A percentile compares a stretch with the other conserved stretches of the same genome.
These are phyloP conservation scores for Cantharis flavilabris DNA, from an alignment of 2,888 invertebrate species.

Conservation along the genomic window DNA sequence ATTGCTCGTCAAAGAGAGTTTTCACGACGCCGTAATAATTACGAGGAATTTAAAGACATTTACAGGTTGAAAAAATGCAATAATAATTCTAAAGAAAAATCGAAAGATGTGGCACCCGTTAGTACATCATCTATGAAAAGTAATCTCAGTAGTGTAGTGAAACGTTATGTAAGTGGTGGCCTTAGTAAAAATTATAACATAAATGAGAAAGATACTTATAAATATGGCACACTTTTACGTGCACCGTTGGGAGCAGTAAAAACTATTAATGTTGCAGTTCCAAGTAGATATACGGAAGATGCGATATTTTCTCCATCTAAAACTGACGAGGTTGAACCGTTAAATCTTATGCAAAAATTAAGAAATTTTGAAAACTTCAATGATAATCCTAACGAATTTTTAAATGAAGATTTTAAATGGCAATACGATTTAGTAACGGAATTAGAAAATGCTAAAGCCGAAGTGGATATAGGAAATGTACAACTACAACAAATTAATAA, in stretches of 20 bases:
- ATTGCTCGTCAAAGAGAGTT: conserved; percentile 18
- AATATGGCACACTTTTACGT: conserved; percentile 24
- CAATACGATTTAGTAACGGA: conserved; percentile 25
- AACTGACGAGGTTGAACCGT: background rate
- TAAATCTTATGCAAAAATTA: background rate
- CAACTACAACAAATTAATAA: conserved; percentile 38
- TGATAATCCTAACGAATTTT: background rate
- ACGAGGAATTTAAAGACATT: conserved; percentile 29
- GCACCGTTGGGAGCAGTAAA: conserved; percentile 24
- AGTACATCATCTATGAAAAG: background rate
- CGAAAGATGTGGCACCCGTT: background rate
- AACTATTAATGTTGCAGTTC: conserved; percentile 28
- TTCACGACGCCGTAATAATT: conserved; percentile 27
- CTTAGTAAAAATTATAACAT: conserved; percentile 1
- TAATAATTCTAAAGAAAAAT: background rate
- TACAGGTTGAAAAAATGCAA: conserved; percentile 11
- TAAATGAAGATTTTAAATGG: background rate
- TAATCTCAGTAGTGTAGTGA: background rate
- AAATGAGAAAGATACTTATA: background rate
- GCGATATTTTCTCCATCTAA: conserved; percentile 19
- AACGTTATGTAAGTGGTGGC: conserved; percentile 4
- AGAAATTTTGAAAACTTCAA: conserved; percentile 2
- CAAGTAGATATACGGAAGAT: conserved; percentile 8
- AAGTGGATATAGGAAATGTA: conserved; percentile 35
- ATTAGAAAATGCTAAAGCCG: conserved; percentile 30